Conservation (phyloP, 2,888 invertebrate species). For the Drosophila colorata region DNA sequence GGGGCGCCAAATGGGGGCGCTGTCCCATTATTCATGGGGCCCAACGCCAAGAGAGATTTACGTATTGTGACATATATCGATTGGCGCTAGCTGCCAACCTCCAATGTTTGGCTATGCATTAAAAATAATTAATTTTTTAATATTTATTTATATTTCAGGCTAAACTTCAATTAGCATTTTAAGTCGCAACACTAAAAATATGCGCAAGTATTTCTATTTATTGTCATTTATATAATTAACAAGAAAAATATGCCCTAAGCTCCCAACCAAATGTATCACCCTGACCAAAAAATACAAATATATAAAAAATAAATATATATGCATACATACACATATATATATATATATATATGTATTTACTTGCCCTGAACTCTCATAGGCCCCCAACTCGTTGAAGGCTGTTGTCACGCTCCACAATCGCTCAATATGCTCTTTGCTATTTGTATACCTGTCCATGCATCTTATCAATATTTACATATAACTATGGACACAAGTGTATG, state of each 20-base stretch:
- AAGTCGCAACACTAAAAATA: conserved; percentile 58
- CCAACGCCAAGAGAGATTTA: conserved; percentile 9
- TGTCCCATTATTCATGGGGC: conserved; percentile 64
- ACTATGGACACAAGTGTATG: conserved; percentile 45
- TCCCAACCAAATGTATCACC: conserved; percentile 53
- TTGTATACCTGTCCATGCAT: conserved; percentile 39
- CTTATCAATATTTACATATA: conserved; percentile 79
- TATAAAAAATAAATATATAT: conserved; percentile 7
- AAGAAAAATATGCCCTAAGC: conserved; percentile 28
- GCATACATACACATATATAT: background rate
- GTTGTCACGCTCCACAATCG: conserved; percentile 36
- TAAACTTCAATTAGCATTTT: conserved; percentile 74
- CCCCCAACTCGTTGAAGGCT: conserved; percentile 44
- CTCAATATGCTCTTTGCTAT: conserved; percentile 23
- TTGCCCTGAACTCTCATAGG: conserved; percentile 27
- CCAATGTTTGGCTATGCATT: conserved; percentile 66
- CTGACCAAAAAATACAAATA: conserved; percentile 14
- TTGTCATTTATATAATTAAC: conserved; percentile 41
- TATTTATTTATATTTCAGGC: conserved; percentile 48
- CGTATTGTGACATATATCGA: conserved; percentile 67
- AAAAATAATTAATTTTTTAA: conserved; percentile 61
- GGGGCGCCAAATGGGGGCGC: conserved; percentile 45
- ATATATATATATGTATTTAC: conserved; percentile 22
- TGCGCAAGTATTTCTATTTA: conserved; percentile 45
- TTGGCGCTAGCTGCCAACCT: conserved; percentile 44